Percentiles rank a stretch among this genome's conserved stretches.
phyloP scores from a whole-genome alignment of 2,888 invertebrate genomes.

The Hemistola chrysoprasaria region DNA sequence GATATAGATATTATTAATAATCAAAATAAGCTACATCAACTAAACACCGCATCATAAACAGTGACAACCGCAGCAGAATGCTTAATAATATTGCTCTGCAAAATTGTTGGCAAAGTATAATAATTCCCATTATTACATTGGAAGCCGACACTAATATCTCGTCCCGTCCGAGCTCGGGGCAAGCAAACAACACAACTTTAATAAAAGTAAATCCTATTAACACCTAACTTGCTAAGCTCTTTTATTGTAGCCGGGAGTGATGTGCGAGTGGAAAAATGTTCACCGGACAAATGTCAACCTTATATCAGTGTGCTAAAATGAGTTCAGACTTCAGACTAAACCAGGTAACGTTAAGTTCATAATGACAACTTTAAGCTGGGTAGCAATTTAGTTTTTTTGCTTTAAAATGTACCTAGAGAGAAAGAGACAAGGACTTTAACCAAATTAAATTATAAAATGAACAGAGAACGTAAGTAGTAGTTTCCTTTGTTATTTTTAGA shows the following conservation, averaged over 20 bases:
- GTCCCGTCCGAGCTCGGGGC: constrained; percentile 37
- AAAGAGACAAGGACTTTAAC: too few species aligned
- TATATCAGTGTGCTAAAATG: background rate
- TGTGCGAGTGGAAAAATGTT: constrained; percentile 17
- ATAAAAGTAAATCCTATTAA: constrained; percentile 67
- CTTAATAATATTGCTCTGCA: constrained; percentile 9
- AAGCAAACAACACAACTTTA: constrained; percentile 59
- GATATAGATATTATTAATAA: too few species aligned
- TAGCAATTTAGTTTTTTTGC: too few species aligned
- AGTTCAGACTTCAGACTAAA: background rate
- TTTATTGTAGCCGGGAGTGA: constrained; percentile 38
- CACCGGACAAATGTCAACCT: constrained; percentile 6
- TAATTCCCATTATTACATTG: constrained; percentile 41
- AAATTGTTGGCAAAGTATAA: constrained; percentile 23
- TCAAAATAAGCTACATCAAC: background rate
- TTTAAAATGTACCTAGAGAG: too few species aligned
- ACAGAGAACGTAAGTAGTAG: too few species aligned
- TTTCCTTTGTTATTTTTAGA: too few species aligned
- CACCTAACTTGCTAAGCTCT: constrained; percentile 58
- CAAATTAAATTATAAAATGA: too few species aligned
- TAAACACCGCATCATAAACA: too few species aligned
- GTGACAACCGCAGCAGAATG: too few species aligned
- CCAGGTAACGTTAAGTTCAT: too few species aligned
- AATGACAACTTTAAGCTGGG: too few species aligned
- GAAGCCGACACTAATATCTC: constrained; percentile 45